Conservation (phyloP, 92 coral and sea anemone species). For the Phymanthus crucifer region DNA sequence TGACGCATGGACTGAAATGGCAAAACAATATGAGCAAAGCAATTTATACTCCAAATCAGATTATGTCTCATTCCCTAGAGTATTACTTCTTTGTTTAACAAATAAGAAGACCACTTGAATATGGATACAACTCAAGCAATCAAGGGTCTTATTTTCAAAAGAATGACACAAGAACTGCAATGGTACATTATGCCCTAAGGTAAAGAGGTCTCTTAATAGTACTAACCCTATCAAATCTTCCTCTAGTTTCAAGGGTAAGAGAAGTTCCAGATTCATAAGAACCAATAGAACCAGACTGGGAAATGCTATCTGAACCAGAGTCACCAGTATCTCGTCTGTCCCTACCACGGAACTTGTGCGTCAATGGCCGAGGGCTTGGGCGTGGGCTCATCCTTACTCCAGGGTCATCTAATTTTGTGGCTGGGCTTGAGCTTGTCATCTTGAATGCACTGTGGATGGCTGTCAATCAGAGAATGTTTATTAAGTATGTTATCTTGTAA, state of each 20-base stretch:
- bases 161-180: no score
- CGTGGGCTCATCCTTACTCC: slow-evolving; percentile 76
- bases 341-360: slow-evolving; percentile 33
- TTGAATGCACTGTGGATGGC: slow-evolving; percentile 60
- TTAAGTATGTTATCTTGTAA: neutral
- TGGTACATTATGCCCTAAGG: no score
- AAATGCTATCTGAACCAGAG: slow-evolving; percentile 73
- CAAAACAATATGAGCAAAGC: no score
- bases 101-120: no score
- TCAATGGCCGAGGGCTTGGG: slow-evolving; percentile 65
- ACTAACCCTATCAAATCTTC: slow-evolving; percentile 82
- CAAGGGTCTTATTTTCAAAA: no score
- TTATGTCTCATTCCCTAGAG: no score
- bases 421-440: slow-evolving; percentile 75
- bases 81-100: neutral
- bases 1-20: no score
- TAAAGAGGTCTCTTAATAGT: no score
- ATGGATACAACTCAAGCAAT: no score
- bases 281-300: slow-evolving; percentile 88
- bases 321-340: slow-evolving; percentile 65
- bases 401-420: slow-evolving; percentile 56
- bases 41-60: no score
- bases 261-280: slow-evolving; percentile 92
- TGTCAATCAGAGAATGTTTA: neutral
- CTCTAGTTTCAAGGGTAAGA: slow-evolving; percentile 81